Conservation (phyloP, 2,888 invertebrate genomes). For the Mythimna vitellina region DNA sequence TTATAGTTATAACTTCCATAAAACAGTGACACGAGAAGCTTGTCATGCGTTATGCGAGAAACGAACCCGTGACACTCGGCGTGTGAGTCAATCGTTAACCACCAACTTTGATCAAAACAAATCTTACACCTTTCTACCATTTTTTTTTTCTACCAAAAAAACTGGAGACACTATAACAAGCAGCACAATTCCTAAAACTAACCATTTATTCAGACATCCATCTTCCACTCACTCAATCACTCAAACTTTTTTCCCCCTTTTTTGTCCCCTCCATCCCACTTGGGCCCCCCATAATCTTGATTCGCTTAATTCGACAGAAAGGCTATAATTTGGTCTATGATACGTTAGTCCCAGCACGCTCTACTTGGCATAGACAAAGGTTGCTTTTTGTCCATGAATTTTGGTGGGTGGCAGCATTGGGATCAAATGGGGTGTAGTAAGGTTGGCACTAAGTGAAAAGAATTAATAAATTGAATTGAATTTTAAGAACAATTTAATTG, state of each 20-base stretch:
- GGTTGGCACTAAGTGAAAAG: slow-evolving; percentile 8
- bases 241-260: slow-evolving; percentile 14
- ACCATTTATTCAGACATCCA: slow-evolving; percentile 3
- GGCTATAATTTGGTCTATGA: slow-evolving; percentile 37
- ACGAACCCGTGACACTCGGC: too few species aligned
- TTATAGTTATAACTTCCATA: too few species aligned
- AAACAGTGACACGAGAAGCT: too few species aligned
- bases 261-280: slow-evolving; percentile 16
- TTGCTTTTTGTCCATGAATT: slow-evolving; percentile 43
- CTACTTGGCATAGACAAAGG: slow-evolving; percentile 44
- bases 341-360: slow-evolving; percentile 46
- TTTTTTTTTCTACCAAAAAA: neutral
- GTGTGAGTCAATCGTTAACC: too few species aligned
- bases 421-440: slow-evolving; percentile 4
- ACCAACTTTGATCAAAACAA: neutral
- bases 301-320: slow-evolving; percentile 43
- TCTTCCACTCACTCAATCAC: slow-evolving; percentile 11
- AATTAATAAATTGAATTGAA: neutral
- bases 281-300: slow-evolving; percentile 35
- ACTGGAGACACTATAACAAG: neutral
- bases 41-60: too few species aligned
- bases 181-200: neutral
- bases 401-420: slow-evolving; percentile 20
- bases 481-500: neutral
- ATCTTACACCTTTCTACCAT: neutral